Base-by-base conservation (phyloP, 2,797 vertebrate species). In the Ispidina picta region DNA sequence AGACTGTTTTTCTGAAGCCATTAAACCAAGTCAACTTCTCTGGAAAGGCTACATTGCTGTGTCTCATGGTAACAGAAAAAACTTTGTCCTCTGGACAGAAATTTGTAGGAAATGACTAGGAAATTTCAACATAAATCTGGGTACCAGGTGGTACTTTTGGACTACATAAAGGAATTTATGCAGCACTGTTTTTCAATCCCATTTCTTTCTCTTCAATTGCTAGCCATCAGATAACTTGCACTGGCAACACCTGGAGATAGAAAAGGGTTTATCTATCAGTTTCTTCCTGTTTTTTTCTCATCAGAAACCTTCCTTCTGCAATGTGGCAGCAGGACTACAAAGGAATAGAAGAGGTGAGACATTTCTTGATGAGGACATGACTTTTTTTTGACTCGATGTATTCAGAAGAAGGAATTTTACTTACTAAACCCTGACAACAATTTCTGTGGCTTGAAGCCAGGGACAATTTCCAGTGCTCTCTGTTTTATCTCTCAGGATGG, bases 391-490 rank as follows among this genome's bases (percentile, higher is more conserved):
- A 83, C 23, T 80, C 41, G 43, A 26, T n/a, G 10, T 54, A 22
- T 65, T 87, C 78, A 90, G 72, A 8, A 90, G 43, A 80, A 71
- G 17, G 29, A 69, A 63, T 83, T 83, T 90, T 83, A 65, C 58
- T 80, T 87, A 62, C 64, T 92, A 87, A 93, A 55, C 33, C n/a
- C 41, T 54, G 72, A 79, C 68, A 89, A 51, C 73, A 92, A 76
- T 89, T 93, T 74, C 65, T 75, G 55, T 79, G 85, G 31, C 83
- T 90, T 72, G 51, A 92, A 74, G 70, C 82, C 58, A 92, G 66
- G 46, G 88, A 81, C 9, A 35, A 72, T 81, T 77, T 88, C 51
- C 55, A 88, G 31, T 33, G 31, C 28, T 37, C 51, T 68, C 73
- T 85, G 49, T 64, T 64, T 82, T 82, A 37, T 78, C 17, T 84